Evolutionary conservation across 2,888 invertebrate genomes (phyloP).

Genomic region (Melinopterus prodromus): DNA sequence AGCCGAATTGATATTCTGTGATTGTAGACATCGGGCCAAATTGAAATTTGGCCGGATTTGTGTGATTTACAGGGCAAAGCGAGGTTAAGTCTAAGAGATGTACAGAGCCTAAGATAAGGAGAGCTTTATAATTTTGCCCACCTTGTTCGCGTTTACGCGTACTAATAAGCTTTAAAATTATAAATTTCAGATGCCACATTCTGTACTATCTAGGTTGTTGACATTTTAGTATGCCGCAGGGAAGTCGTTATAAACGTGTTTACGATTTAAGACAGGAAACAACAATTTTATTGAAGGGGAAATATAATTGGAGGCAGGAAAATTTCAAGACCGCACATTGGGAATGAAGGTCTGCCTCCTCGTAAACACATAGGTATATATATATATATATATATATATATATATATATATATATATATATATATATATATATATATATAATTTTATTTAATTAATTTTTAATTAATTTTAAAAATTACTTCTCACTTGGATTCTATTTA

Average conservation of each 20-base stretch:
- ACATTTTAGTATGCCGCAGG: not conserved
- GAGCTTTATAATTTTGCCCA: too few relatives aligned
- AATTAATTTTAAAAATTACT: too few relatives aligned
- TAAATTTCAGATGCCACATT: not conserved
- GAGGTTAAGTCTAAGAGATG: not conserved
- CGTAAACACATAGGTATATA: too few relatives aligned
- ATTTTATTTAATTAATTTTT: too few relatives aligned
- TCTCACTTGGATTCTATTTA: too few relatives aligned
- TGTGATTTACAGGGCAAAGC: not conserved
- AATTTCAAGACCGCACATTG: not conserved
- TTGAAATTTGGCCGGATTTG: not conserved
- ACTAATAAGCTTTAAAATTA: too few relatives aligned
- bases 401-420: too few relatives aligned
- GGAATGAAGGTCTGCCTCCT: not conserved
- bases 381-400: too few relatives aligned
- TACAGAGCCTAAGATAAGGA: not conserved
- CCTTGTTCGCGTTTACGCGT: too few relatives aligned
- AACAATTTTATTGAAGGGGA: not conserved
- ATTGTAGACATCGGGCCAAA: not conserved
- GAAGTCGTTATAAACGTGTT: not conserved
- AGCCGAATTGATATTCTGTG: not conserved
- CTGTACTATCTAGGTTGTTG: not conserved
- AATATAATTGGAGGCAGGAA: not conserved
- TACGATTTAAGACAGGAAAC: not conserved
- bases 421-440: too few relatives aligned